phyloP scores from a whole-genome alignment of 2,113 vertebrate genomes.

The Rhagologus leucostigma region DNA sequence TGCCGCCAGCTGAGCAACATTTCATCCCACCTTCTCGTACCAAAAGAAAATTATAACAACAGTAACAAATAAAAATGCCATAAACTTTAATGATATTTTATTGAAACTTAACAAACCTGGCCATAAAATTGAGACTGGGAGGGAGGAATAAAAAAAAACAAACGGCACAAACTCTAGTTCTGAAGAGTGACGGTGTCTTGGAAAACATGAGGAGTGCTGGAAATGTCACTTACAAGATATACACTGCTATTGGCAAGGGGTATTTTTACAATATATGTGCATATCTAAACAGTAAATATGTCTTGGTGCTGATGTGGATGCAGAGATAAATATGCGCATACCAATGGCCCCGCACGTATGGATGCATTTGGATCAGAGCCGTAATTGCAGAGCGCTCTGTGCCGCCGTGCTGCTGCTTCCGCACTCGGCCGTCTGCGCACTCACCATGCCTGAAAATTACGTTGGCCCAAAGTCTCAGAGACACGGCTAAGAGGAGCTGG shows the following conservation, averaged over 20 bases:
- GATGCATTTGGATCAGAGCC: slow-evolving; percentile 47
- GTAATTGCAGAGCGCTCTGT: slow-evolving; percentile 6
- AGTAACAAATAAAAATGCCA: slow-evolving; percentile 10
- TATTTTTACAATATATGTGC: slow-evolving; percentile 60
- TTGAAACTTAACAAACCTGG: slow-evolving; percentile 22
- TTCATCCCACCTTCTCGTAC: not conserved
- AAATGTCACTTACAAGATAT: slow-evolving; percentile 52
- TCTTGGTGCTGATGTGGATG: slow-evolving; percentile 31
- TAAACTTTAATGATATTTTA: not conserved
- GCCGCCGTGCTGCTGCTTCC: not conserved
- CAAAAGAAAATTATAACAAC: not conserved
- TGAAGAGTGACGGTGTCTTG: not conserved
- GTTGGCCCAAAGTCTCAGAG: not conserved
- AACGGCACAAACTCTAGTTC: not conserved
- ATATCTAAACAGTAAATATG: slow-evolving; percentile 49
- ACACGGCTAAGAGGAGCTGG: not conserved
- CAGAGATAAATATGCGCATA: slow-evolving; percentile 68
- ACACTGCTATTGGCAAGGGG: slow-evolving; percentile 43
- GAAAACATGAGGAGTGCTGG: slow-evolving; percentile 20
- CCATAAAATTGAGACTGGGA: not conserved
- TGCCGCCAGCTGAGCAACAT: not conserved
- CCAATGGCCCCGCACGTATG: slow-evolving; percentile 21
- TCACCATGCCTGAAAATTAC: not conserved
- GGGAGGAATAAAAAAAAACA: slow-evolving; percentile 30
- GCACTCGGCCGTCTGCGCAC: not conserved